Base-by-base conservation (phyloP, 2,113 vertebrate genomes). In the Hydrolagus affinis region DNA sequence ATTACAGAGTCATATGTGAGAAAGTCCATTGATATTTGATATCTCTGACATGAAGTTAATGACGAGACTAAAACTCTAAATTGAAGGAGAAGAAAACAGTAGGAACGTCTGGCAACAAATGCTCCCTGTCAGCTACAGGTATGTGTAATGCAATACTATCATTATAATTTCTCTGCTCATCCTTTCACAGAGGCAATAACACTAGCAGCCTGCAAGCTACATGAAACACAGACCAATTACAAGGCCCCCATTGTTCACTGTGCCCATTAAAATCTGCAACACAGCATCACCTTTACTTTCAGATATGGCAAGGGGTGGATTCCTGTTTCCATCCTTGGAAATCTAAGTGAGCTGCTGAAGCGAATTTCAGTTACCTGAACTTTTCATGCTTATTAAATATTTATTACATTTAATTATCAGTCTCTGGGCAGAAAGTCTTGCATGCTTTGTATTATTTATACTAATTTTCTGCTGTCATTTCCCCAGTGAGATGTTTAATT, bases 331-430 rank as follows among this genome's bases (percentile, higher is more conserved):
- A 59, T 78, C 57, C 57, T 62, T 78, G 11, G 25, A 78, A 23
- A 4, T 62, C 76, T 44, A 15, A 10, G 10, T 60, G 56, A 60
- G 76, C 44, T 6, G 44, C 25, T 59, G 9, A 78, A n/a, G 8
- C 59, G 56, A 19, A 77, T 60, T 57, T 77, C 21, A 23, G 57
- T 28, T 62, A 25, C 21, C 76, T 15, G 76, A 78, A 78, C 62
- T 28, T 23, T 25, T 25, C 14, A 6, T 60, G 76, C 25, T 78
- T 78, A 62, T 78, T 56, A 78, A 78, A 78, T 78, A 78, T 78
- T 78, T 78, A 78, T 78, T 23, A 62, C n/a, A 25, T 78, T 78
- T 78, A 78, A 78, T 78, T 78, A 78, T 78, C 76, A 78, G 76
- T 62, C 76, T 78, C 76, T 78, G 25, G 76, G 76, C 76, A 78